Evolutionary conservation across 37 sponge, comb jelly and placozoan genomes (phyloP), one percentile per base, ranked within the genome.

Genomic region (Eunapius fragilis): DNA sequence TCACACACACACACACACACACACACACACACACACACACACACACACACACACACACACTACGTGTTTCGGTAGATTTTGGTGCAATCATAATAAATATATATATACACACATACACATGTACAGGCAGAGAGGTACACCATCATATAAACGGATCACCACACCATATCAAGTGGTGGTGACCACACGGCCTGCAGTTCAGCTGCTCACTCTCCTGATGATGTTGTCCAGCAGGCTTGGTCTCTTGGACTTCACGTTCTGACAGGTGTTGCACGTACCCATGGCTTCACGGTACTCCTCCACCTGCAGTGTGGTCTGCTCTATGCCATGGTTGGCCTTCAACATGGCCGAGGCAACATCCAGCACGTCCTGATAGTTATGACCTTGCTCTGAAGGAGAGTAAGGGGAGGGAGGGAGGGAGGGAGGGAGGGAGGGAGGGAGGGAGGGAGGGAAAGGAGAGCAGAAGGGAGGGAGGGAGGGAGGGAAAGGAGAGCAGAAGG

Each of bases 301-400:
- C 33, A 93, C 94, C 68, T 93, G 94, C 23, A 93, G 67, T 5
- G 94, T 93, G 68, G 81, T 79, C 45, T 87, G 87, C 25, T 47
- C 67, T 35, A 93, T 89, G 71, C 80, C 25, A 70, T 93, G 78
- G 34, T 87, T 76, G 13, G 77, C 81, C 41, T 87, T 87, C 37
- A 90, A 69, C 74, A 93, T 83, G 25, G 71, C 47, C 23, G 70
- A 82, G 4, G 90, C 90, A 67, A 45, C 24, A 12, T 75, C 70
- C 33, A 93, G 70, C 2, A 89, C 81, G 0, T 74, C 80, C 25
- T 87, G 90, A 28, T 67, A 31, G n/a, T 68, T 75, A 23, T 48
- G 80, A 49, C 85, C 85, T 3, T 75, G 85, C 26, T 84, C 85
- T 88, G 84, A 0, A 47, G n/a, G 72, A 14, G 30, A 35, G 14